Evolutionary conservation across 2,113 vertebrate genomes (phyloP).

Genomic region (Nettapus auritus): DNA sequence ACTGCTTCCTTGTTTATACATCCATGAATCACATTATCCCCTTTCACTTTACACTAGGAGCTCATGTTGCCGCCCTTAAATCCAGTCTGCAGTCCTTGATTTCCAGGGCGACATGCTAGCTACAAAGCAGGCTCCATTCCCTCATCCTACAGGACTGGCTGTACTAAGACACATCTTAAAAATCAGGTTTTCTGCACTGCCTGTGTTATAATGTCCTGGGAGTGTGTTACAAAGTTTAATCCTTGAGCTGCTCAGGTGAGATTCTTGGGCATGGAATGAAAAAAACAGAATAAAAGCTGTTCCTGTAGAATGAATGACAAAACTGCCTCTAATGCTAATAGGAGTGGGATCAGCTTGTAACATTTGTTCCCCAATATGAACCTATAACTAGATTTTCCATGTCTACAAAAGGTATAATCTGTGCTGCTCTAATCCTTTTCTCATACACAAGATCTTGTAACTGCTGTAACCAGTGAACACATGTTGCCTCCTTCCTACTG

Average conservation of each 20-base stretch:
- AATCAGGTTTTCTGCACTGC: background rate
- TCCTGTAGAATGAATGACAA: background rate
- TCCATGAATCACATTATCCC: slow-evolving; percentile 18
- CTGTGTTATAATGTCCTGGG: background rate
- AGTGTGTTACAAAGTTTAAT: background rate
- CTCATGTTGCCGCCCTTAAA: background rate
- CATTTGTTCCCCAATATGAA: background rate
- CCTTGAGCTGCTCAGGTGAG: background rate
- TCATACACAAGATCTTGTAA: background rate
- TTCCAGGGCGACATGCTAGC: background rate
- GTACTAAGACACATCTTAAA: background rate
- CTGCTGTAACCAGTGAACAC: slow-evolving; percentile 13
- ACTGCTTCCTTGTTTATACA: slow-evolving; percentile 37
- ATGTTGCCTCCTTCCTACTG: background rate
- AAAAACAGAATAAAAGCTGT: background rate
- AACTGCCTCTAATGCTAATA: background rate
- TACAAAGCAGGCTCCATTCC: background rate
- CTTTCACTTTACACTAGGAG: background rate
- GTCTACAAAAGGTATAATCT: background rate
- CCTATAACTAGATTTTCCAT: background rate
- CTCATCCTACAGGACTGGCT: background rate
- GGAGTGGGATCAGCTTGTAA: background rate
- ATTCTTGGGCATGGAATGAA: background rate
- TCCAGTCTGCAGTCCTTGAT: background rate
- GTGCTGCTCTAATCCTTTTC: slow-evolving; percentile 1